These are phyloP conservation scores for Accipiter virgatus DNA, from an alignment of 2,113 vertebrate species.

Conservation along the genomic window DNA sequence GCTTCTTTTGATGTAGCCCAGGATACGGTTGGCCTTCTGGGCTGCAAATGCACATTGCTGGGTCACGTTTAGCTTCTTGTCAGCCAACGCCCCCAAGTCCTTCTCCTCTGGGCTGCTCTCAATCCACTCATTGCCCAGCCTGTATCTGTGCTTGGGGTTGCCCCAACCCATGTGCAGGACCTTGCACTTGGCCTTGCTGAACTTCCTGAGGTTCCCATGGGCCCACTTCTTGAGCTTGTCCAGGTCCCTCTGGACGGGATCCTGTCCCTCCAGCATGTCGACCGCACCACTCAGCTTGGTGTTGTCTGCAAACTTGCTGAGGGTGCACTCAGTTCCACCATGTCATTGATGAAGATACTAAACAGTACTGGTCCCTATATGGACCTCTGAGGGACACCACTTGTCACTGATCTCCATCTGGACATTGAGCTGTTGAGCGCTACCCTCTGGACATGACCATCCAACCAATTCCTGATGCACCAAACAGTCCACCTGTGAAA, in stretches of 20 bases:
- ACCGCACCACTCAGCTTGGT: neutral
- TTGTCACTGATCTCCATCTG: neutral
- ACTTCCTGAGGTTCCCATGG: neutral
- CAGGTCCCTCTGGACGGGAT: neutral
- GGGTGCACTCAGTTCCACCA: neutral
- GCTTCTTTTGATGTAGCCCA: neutral
- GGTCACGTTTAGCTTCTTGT: neutral
- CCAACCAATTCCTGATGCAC: neutral
- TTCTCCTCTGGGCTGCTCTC: neutral
- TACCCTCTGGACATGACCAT: neutral
- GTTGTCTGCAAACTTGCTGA: neutral
- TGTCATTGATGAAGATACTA: neutral
- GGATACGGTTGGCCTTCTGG: neutral
- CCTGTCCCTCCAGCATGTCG: neutral
- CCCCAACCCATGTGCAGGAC: neutral
- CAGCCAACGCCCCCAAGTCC: neutral
- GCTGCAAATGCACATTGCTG: neutral
- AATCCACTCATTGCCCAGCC: neutral
- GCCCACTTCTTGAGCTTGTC: neutral
- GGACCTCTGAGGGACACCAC: neutral
- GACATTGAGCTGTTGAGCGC: neutral
- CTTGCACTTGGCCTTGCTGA: neutral
- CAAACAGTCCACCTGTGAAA: neutral
- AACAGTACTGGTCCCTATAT: neutral
- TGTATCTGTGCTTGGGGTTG: neutral